Conservation (phyloP, 1,140 invertebrate genomes). For the Nomia melanderi region DNA sequence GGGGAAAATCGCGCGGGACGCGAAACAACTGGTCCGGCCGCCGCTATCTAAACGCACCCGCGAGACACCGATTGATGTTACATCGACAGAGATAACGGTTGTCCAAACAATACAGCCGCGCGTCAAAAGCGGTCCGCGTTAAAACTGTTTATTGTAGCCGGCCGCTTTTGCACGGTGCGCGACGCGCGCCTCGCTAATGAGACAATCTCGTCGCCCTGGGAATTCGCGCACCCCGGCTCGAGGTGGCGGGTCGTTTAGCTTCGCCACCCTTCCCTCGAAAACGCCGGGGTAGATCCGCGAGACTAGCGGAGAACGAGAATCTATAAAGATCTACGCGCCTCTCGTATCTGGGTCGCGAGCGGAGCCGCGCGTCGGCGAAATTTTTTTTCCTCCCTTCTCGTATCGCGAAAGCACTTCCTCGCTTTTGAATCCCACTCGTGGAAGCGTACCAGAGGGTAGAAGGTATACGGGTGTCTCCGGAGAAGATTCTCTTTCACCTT, state of each 20-base stretch:
- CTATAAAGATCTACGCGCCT: no score
- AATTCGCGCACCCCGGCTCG: constrained; percentile 30
- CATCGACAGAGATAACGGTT: constrained; percentile 60
- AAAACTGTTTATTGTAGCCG: constrained; percentile 54
- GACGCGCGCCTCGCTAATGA: constrained; percentile 40
- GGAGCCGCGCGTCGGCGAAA: no score
- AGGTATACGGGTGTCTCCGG: no score
- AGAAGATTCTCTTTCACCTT: no score
- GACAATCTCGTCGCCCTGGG: constrained; percentile 39
- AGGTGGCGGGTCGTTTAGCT: no score
- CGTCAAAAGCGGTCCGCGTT: constrained; percentile 48
- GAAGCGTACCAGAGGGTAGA: no score
- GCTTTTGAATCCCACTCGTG: no score
- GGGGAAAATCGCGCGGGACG: not conserved
- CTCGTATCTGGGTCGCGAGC: no score
- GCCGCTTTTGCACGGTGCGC: constrained; percentile 2
- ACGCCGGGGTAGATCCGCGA: not conserved
- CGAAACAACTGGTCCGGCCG: constrained; percentile 10
- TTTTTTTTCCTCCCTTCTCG: no score
- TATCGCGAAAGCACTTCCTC: no score
- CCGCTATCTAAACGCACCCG: constrained; percentile 35
- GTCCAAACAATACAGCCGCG: constrained; percentile 51
- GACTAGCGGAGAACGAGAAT: no score
- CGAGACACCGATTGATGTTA: constrained; percentile 58
- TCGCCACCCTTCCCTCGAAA: no score